These are phyloP conservation scores for Patiria pectinifera DNA, from an alignment of 53 echinoderm and acorn worm genomes.

Conservation along the genomic window DNA sequence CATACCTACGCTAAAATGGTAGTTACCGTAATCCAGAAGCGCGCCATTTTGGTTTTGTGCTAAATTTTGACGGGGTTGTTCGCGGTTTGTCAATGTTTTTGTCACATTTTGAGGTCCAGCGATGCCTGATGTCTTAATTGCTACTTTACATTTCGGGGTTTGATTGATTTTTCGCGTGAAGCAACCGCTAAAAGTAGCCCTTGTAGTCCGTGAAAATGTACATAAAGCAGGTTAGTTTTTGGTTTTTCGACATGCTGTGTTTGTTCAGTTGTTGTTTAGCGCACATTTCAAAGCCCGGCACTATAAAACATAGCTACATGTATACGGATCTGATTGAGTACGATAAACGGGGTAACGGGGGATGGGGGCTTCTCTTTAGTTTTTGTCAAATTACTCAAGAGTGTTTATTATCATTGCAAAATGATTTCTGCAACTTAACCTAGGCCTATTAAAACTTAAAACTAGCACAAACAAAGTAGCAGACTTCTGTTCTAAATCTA, in stretches of 20 bases:
- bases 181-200: neutral
- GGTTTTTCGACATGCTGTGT: neutral
- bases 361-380: neutral
- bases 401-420: neutral
- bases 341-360: neutral
- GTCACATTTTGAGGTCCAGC: conserved; percentile 7
- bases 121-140: conserved; percentile 15
- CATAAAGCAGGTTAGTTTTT: conserved; percentile 73
- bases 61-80: conserved; percentile 15
- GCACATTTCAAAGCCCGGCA: no score
- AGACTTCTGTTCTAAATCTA: no score
- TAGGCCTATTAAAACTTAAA: neutral
- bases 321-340: no score
- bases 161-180: neutral
- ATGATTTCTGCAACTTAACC: neutral
- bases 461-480: no score
- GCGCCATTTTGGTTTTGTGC: conserved; percentile 80
- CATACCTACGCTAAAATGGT: conserved; percentile 51
- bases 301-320: no score
- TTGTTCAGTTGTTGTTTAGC: no score
- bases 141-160: neutral
- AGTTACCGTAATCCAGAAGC: conserved; percentile 51
- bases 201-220: conserved; percentile 47
- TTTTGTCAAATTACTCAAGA: neutral
- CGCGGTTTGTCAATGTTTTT: conserved; percentile 15